Base-by-base conservation (phyloP, 1,140 invertebrate genomes). In the Drosophila parabipectinata region DNA sequence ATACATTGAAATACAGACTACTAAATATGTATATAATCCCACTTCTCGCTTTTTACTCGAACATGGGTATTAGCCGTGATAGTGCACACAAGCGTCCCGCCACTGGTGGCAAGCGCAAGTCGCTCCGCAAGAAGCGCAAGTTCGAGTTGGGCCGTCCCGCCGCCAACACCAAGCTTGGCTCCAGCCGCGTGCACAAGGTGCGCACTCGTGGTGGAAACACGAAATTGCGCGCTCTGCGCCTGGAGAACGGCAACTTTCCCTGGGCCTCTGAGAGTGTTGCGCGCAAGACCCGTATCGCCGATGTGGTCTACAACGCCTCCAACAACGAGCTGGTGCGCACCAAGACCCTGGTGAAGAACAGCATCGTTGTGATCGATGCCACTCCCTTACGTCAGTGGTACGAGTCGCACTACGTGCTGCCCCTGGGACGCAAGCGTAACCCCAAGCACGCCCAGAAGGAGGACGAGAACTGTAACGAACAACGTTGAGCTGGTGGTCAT, bases 301-400 rank as follows among this genome's bases (percentile, higher is more conserved):
- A 99, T 94, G 98, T 99, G 50, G 97, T 99, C 10, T 99, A 99
- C 94, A 99, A 99, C 94, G 98, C 99, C 14, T 98, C 97, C 64
- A 99, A 99, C 94, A 98, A 98, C 92, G 98, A 99, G 93, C 95
- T 99, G 94, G 98, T 99, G 34, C 95, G 99, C 93, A 99, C 99
- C 67, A 99, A 99, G 93, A 99, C 99, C 24, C 94, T 99, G 79
- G 98, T 99, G 48, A 99, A 99, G 93, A 99, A 99, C 93, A 97
- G 97, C 58, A 99, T 99, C 93, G 97, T 99, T 68, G 95, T 98
- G 26, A 96, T 99, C 92, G 99, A 99, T 94, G 98, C 98, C 39
- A 98, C 98, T 51, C 99, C 99, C 56, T 99, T 99, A 94, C 95
- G 98, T 92, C 98, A 99, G 91, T 99, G 98, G 98, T 99, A 99